A percentile compares a stretch with the other conserved stretches of the same genome.
Evolutionary conservation across 2,888 invertebrate genomes (phyloP).

Genomic region (Andrena flavipes): DNA sequence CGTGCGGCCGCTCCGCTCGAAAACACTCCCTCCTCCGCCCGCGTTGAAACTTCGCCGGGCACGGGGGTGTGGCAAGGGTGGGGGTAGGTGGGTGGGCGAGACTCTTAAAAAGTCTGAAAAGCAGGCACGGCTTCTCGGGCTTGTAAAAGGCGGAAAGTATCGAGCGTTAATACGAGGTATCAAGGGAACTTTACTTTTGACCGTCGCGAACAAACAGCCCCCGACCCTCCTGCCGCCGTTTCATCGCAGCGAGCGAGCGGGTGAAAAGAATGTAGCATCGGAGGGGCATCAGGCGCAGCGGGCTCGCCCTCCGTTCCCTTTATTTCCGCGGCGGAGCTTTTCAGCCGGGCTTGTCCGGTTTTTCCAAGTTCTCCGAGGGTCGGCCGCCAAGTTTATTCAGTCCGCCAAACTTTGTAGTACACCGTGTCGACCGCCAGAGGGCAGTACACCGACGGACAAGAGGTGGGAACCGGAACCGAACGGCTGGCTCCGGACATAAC

Average conservation of each 20-base stretch:
- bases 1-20: background rate
- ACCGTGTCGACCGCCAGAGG: constrained; percentile 84
- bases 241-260: constrained; percentile 20
- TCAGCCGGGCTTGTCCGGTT: constrained; percentile 69
- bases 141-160: constrained; percentile 60
- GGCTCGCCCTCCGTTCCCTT: constrained; percentile 43
- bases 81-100: background rate
- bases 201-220: constrained; percentile 39
- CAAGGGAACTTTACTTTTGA: constrained; percentile 59
- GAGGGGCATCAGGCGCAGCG: constrained; percentile 32
- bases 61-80: background rate
- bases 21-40: constrained; percentile 11
- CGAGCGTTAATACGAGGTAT: constrained; percentile 62
- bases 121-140: constrained; percentile 1
- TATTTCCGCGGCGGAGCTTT: constrained; percentile 69
- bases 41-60: constrained; percentile 28
- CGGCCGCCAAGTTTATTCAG: constrained; percentile 84
- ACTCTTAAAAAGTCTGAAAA: constrained; percentile 36
- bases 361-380: constrained; percentile 78
- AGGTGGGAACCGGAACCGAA: constrained; percentile 81
- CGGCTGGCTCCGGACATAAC: constrained; percentile 82
- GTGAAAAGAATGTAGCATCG: background rate
- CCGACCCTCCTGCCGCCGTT: constrained; percentile 5
- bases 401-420: constrained; percentile 84
- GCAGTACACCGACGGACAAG: constrained; percentile 79